Base-by-base conservation (phyloP, 2,797 vertebrate genomes). In the Myotis daubentonii region DNA sequence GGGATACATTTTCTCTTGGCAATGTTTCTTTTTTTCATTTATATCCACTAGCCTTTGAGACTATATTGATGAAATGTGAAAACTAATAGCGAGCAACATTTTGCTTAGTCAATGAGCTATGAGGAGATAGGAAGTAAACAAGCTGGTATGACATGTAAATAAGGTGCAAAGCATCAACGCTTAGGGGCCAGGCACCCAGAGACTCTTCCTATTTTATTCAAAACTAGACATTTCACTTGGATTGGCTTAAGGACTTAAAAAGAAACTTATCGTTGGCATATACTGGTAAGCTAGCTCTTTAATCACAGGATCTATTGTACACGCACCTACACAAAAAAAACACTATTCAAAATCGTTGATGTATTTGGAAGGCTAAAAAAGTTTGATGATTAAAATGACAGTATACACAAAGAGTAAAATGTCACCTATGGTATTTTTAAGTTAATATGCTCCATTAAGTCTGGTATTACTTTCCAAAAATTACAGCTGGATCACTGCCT, bases 191-290 rank as follows among this genome's bases (percentile, higher is more conserved):
- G 76, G 47, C 20, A 65, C 60, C 13, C 82, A 87, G 71, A 70
- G n/a, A 49, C 36, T 22, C 91, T 96, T 91, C 87, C 72, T 79
- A 88, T 90, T 87, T 96, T 86, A 96, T 95, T 96, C 82, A 96
- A 94, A 97, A 62, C 47, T 17, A 11, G 6, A 53, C 17, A 44
- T 96, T 92, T 91, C 60, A 80, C 51, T 88, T 89, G 65, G 65
- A 55, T 75, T 80, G 85, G 25, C 78, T 75, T 28, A 87, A 92
- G 91, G 60, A 8, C 60, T 65, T 75, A 17, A 68, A 83, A 92
- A 90, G 51, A 30, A 85, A 53, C 4, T 33, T 28, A 53, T 68
- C n/a, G 11, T 3, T 30, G 1, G 17, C 28, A 76, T 51, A 62
- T 3, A 53, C 15, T 78, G 68, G 53, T 53, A 83, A 91, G 38